Evolutionary conservation across 2,113 vertebrate genomes (phyloP).

Genomic region (Periophthalmodon schlosseri): DNA sequence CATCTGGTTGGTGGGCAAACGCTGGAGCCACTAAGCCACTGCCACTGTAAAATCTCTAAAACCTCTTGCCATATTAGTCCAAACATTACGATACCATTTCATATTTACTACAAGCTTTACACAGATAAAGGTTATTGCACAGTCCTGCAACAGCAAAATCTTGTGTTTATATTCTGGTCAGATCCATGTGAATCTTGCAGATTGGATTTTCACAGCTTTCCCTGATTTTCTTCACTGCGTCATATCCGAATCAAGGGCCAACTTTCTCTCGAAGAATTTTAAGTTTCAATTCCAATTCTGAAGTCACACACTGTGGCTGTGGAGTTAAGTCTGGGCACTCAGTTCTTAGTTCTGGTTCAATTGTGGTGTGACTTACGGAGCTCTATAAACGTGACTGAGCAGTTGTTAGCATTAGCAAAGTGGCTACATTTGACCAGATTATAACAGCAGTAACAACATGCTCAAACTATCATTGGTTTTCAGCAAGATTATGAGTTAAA

Average conservation of each 20-base stretch:
- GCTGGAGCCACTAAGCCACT: no score
- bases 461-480: no score
- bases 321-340: not conserved
- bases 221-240: not conserved
- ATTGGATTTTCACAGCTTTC: constrained; percentile 1
- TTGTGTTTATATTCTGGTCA: not conserved
- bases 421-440: no score
- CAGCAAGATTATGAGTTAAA: no score
- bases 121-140: not conserved
- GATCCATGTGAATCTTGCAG: not conserved
- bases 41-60: not conserved
- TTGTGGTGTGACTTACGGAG: not conserved
- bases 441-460: no score
- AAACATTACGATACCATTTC: not conserved
- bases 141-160: not conserved
- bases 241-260: not conserved
- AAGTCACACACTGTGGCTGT: not conserved
- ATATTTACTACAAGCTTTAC: not conserved
- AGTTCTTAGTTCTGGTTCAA: constrained; percentile 12
- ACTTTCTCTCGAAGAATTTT: not conserved
- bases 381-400: no score
- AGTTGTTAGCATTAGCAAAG: no score
- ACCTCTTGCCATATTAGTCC: not conserved
- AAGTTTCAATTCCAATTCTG: not conserved
- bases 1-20: no score